Conservation (phyloP, 2,888 invertebrate species). For the Eulithis prunata region DNA sequence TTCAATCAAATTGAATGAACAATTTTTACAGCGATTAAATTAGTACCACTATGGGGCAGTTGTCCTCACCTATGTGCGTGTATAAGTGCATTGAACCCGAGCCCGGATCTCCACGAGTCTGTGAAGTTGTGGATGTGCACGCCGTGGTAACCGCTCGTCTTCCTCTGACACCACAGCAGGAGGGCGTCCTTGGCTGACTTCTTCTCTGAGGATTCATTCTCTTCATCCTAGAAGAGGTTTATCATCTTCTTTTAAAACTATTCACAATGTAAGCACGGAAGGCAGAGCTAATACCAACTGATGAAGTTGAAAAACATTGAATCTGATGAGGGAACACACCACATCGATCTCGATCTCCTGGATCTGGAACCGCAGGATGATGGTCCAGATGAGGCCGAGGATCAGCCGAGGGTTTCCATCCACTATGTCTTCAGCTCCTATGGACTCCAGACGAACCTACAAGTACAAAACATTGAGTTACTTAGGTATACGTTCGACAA, state of each 20-base stretch:
- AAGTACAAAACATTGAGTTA: not conserved
- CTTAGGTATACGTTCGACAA: too few relatives aligned
- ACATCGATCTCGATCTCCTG: constrained; percentile 99
- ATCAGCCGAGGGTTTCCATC: constrained; percentile 99
- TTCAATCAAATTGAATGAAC: too few relatives aligned
- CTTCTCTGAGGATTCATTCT: constrained; percentile 98
- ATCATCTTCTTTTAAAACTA: too few relatives aligned
- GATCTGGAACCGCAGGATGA: constrained; percentile 99
- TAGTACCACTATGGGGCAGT: too few relatives aligned
- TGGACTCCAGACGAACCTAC: constrained; percentile 97
- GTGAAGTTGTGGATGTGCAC: constrained; percentile 96
- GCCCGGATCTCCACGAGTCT: constrained; percentile 97
- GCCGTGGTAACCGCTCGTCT: constrained; percentile 96
- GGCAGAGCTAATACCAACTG: too few relatives aligned
- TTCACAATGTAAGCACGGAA: too few relatives aligned
- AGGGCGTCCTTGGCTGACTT: constrained; percentile 99
- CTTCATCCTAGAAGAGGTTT: constrained; percentile 89
- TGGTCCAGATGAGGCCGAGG: constrained; percentile 99
- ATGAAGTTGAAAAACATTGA: too few relatives aligned
- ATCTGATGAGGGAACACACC: constrained; percentile 81
- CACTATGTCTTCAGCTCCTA: constrained; percentile 99
- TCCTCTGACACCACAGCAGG: constrained; percentile 98
- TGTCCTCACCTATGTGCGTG: constrained; percentile 90
- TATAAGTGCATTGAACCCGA: constrained; percentile 99
- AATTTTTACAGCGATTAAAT: too few relatives aligned